Evolutionary conservation across 2,797 vertebrate genomes (phyloP).

Genomic region (Falco columbarius): DNA sequence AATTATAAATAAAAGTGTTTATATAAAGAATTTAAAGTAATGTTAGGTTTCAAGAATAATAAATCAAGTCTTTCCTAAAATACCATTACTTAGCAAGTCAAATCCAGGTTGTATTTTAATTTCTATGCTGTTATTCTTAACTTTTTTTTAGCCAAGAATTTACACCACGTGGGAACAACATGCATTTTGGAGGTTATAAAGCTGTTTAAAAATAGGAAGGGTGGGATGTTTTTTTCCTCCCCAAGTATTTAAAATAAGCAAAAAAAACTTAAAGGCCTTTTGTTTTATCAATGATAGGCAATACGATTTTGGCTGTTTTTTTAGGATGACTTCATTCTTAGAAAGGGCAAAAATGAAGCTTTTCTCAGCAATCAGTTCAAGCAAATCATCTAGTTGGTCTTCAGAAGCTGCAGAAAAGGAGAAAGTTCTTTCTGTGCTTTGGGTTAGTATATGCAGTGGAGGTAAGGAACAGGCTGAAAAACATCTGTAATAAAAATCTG

Average conservation of each 20-base stretch:
- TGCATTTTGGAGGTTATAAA: neutral
- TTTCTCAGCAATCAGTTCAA: neutral
- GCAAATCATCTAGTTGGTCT: neutral
- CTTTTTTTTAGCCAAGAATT: neutral
- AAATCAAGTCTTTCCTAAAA: neutral
- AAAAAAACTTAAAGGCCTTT: neutral
- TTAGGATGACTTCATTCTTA: neutral
- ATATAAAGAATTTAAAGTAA: neutral
- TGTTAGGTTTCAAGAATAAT: neutral
- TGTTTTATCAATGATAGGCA: neutral
- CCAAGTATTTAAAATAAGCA: neutral
- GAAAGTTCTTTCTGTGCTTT: neutral
- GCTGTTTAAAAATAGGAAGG: neutral
- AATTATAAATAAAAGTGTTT: neutral
- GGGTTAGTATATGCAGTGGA: neutral
- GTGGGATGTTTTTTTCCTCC: fast-evolving
- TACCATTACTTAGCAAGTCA: neutral
- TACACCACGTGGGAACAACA: neutral
- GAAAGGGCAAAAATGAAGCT: neutral
- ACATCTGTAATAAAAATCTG: neutral
- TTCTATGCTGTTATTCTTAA: neutral
- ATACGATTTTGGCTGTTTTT: neutral
- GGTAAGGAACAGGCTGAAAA: neutral
- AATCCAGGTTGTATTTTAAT: neutral
- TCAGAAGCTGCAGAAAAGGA: neutral